Evolutionary conservation across 2,113 vertebrate species (phyloP).

Genomic region (Seriola aureovittata): DNA sequence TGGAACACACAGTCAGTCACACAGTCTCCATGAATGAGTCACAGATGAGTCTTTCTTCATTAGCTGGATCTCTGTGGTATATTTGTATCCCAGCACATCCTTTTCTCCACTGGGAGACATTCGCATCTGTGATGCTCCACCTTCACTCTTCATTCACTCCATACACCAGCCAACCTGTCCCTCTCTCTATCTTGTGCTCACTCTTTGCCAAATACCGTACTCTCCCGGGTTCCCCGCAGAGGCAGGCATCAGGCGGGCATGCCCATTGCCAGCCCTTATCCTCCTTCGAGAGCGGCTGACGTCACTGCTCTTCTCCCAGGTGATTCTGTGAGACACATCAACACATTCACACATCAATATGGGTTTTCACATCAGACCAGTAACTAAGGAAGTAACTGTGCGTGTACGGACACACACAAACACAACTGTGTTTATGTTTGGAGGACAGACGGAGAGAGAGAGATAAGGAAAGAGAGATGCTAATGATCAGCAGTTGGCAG

Average conservation of each 20-base stretch:
- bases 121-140: slow-evolving; percentile 44
- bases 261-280: slow-evolving; percentile 43
- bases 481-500: slow-evolving; percentile 41
- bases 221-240: slow-evolving; percentile 45
- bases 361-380: slow-evolving; percentile 18
- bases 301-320: slow-evolving; percentile 83
- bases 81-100: slow-evolving; percentile 41
- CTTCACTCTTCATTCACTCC: slow-evolving; percentile 31
- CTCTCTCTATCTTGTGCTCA: background rate
- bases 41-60: slow-evolving; percentile 37
- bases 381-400: slow-evolving; percentile 26
- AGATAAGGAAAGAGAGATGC: slow-evolving; percentile 25
- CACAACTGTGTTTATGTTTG: slow-evolving; percentile 36
- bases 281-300: slow-evolving; percentile 61
- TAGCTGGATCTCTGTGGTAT: slow-evolving; percentile 31
- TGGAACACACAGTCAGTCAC: slow-evolving; percentile 60
- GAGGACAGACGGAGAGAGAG: slow-evolving; percentile 22
- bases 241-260: slow-evolving; percentile 57
- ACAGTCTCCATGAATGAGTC: slow-evolving; percentile 56
- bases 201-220: slow-evolving; percentile 34
- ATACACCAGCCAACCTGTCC: slow-evolving; percentile 16
- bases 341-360: slow-evolving; percentile 66
- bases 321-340: slow-evolving; percentile 85
- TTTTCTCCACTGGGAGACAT: slow-evolving; percentile 37
- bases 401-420: slow-evolving; percentile 1